phyloP scores from a whole-genome alignment of 2,113 vertebrate species.

The Okapia johnstoni region DNA sequence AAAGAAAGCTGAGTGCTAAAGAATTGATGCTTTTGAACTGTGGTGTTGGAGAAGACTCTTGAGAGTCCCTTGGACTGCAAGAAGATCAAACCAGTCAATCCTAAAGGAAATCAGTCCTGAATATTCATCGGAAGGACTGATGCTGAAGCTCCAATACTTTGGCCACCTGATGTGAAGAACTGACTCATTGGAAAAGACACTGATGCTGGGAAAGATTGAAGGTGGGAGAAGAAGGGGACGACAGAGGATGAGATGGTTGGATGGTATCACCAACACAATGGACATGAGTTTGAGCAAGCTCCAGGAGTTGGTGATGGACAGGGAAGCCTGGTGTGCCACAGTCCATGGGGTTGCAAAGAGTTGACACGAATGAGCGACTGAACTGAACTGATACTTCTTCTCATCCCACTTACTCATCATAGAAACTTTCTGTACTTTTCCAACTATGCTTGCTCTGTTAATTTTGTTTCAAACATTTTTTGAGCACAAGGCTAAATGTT shows the following conservation, averaged over 20 bases:
- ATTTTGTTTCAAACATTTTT: background rate
- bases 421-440: conserved; percentile 22
- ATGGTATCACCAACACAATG: background rate
- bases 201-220: background rate
- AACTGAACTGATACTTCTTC: background rate
- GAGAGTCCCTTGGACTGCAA: background rate
- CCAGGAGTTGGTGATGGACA: background rate
- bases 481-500: background rate
- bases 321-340: background rate
- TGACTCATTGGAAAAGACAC: background rate
- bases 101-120: background rate
- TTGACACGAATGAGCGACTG: fast-evolving
- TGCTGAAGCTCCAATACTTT: background rate
- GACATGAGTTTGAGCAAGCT: background rate
- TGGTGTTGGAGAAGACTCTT: background rate
- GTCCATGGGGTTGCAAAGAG: background rate
- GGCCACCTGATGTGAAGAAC: background rate
- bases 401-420: background rate
- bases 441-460: background rate
- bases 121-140: background rate
- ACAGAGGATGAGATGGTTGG: background rate
- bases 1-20: background rate
- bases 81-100: background rate
- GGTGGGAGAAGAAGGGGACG: background rate
- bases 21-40: background rate